phyloP scores from a whole-genome alignment of 1,140 invertebrate genomes.

The Magallana angulata region DNA sequence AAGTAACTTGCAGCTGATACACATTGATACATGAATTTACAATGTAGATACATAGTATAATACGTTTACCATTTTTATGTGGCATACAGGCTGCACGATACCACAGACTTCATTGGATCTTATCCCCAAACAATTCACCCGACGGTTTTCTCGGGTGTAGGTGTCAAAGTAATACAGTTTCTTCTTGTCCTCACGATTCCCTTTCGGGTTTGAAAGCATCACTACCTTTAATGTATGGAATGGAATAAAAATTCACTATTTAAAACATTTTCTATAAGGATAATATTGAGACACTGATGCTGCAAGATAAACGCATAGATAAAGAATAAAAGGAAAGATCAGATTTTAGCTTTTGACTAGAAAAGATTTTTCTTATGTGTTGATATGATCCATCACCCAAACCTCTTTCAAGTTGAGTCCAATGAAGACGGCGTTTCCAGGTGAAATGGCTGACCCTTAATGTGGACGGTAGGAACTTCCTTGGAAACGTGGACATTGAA shows the following conservation, averaged over 20 bases:
- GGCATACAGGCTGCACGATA: constrained; percentile 63
- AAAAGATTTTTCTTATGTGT: too few relatives aligned
- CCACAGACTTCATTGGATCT: constrained; percentile 55
- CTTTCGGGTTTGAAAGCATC: constrained; percentile 61
- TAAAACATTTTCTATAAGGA: too few relatives aligned
- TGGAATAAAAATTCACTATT: too few relatives aligned
- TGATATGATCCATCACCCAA: constrained; percentile 10
- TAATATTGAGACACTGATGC: too few relatives aligned
- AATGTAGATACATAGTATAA: too few relatives aligned
- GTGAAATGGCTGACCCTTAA: constrained; percentile 69
- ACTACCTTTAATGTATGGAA: constrained; percentile 52
- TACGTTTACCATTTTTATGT: constrained; percentile 52
- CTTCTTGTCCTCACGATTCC: constrained; percentile 54
- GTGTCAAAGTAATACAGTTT: constrained; percentile 51
- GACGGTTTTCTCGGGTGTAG: constrained; percentile 60
- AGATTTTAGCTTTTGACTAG: too few relatives aligned
- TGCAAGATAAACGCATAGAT: too few relatives aligned
- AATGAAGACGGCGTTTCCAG: constrained; percentile 68
- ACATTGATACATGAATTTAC: too few relatives aligned
- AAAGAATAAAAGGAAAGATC: too few relatives aligned
- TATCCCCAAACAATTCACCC: constrained; percentile 62
- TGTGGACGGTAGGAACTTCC: constrained; percentile 69
- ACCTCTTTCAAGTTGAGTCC: constrained; percentile 66
- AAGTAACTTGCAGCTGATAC: too few relatives aligned
- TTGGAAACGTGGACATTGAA: constrained; percentile 63